A percentile compares a stretch with the other conserved stretches of the same genome.
phyloP scores from a whole-genome alignment of 30 jellyfish, hydroid and myxozoan species.

The Aurelia sp. region DNA sequence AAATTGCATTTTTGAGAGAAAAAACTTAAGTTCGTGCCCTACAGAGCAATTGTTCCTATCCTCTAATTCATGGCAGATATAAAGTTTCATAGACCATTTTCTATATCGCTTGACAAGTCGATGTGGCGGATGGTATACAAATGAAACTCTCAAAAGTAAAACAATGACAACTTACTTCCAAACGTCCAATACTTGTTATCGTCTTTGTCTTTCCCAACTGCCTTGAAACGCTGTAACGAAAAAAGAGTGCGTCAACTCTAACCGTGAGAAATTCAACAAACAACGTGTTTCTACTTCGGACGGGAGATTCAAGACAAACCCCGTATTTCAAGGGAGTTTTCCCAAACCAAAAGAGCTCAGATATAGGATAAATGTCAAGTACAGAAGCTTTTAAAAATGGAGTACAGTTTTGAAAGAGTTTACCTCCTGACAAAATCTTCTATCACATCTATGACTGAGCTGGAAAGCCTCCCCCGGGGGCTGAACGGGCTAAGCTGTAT shows the following conservation, averaged over 20 bases:
- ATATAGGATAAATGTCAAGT: too few species aligned
- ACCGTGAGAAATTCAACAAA: background rate
- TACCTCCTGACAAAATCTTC: background rate
- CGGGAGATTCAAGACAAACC: background rate
- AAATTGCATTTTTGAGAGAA: too few species aligned
- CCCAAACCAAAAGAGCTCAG: background rate
- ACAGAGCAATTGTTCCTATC: too few species aligned
- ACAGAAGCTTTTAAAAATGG: too few species aligned
- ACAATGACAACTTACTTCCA: constrained; percentile 64
- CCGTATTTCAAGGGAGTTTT: background rate
- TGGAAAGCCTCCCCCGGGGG: background rate
- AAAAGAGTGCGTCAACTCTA: background rate
- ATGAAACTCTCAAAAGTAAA: too few species aligned
- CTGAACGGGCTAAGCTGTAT: too few species aligned
- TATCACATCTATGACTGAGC: background rate
- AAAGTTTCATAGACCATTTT: too few species aligned
- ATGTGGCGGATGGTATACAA: too few species aligned
- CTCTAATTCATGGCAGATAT: too few species aligned
- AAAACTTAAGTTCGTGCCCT: too few species aligned
- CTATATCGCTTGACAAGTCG: too few species aligned
- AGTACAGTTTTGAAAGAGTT: background rate
- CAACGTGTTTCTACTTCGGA: background rate
- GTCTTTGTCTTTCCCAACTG: constrained; percentile 83
- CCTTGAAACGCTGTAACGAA: constrained; percentile 70
- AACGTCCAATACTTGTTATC: constrained; percentile 82